Conservation (phyloP, 2,888 invertebrate species). For the Chaetoderma sp. region DNA sequence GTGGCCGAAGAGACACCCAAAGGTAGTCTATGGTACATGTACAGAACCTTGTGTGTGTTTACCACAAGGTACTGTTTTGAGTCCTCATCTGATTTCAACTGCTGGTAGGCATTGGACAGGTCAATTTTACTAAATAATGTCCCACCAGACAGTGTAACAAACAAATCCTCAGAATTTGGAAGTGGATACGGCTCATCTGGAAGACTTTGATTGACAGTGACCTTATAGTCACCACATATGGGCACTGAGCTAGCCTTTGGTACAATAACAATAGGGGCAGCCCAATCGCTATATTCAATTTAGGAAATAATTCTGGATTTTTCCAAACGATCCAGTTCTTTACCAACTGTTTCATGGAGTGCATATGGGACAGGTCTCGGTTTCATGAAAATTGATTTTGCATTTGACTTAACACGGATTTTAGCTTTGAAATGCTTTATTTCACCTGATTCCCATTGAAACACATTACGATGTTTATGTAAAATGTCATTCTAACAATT, state of each 20-base stretch:
- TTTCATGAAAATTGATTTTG: conserved; percentile 13
- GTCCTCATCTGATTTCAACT: conserved; percentile 32
- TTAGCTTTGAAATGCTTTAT: background rate
- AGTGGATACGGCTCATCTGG: conserved; percentile 49
- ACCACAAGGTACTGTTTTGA: conserved; percentile 1
- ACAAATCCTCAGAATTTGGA: conserved; percentile 46
- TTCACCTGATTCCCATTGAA: background rate
- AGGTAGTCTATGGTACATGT: background rate
- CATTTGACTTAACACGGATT: conserved; percentile 3
- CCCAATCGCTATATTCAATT: conserved; percentile 39
- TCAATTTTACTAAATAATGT: conserved; percentile 27
- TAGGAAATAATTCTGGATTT: conserved; percentile 24
- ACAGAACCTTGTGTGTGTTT: conserved; percentile 5
- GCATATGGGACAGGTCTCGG: conserved; percentile 26
- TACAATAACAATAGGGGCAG: conserved; percentile 44
- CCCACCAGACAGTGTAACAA: conserved; percentile 35
- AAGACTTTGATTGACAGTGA: conserved; percentile 44
- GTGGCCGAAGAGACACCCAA: conserved; percentile 24
- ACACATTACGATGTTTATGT: background rate
- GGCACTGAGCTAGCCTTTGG: conserved; percentile 32
- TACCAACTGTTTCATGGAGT: conserved; percentile 29
- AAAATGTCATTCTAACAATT: background rate
- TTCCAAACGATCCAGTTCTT: conserved; percentile 20
- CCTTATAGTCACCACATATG: conserved; percentile 47
- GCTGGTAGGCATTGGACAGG: conserved; percentile 21